Conservation (phyloP, 1,140 invertebrate genomes). For the Mamestra configurata region DNA sequence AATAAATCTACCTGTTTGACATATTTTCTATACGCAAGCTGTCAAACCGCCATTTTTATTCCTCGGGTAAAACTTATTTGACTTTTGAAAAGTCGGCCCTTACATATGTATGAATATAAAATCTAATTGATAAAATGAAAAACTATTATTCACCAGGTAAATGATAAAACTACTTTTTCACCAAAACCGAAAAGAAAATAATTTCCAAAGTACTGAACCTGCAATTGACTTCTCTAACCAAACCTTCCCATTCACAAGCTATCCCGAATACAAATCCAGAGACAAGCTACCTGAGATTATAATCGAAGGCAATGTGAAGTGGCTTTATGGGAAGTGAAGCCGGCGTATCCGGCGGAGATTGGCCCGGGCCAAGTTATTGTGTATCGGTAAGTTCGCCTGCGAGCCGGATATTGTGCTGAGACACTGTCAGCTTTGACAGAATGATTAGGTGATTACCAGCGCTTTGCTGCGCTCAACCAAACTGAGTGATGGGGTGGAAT, state of each 20-base stretch:
- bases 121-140: no score
- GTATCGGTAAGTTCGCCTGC: constrained; percentile 47
- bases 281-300: constrained; percentile 36
- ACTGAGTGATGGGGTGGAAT: background rate
- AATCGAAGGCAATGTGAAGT: constrained; percentile 44
- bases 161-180: no score
- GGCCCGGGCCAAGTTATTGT: constrained; percentile 53
- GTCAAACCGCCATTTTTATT: no score
- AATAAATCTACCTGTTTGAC: no score
- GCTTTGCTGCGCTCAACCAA: background rate
- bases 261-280: constrained; percentile 10
- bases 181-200: background rate
- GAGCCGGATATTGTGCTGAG: constrained; percentile 49
- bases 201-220: background rate
- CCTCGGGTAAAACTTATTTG: no score
- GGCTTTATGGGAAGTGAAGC: constrained; percentile 21
- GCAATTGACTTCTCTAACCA: background rate
- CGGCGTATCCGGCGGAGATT: constrained; percentile 49
- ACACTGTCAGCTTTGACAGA: constrained; percentile 43
- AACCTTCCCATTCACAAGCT: background rate
- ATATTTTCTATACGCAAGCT: no score
- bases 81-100: no score
- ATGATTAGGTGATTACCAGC: constrained; percentile 41
- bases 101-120: no score
- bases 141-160: no score